Evolutionary conservation across 2,888 invertebrate species (phyloP).

Genomic region (Drosophila merina): DNA sequence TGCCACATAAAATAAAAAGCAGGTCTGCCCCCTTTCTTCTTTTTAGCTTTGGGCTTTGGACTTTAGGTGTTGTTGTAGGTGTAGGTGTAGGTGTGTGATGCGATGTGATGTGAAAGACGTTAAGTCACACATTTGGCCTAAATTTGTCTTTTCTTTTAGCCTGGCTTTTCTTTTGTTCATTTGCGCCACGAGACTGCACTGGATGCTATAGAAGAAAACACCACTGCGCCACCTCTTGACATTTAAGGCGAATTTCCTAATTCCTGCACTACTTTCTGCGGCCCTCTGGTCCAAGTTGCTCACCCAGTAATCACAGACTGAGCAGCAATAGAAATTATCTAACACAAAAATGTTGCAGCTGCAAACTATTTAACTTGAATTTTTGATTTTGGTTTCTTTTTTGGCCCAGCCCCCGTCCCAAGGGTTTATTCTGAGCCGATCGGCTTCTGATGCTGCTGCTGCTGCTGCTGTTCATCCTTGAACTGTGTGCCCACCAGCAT

Average conservation of each 20-base stretch:
- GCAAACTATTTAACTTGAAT: constrained; percentile 1
- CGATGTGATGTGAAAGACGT: constrained; percentile 72
- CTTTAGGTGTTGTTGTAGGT: constrained; percentile 11
- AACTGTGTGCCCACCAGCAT: constrained; percentile 47
- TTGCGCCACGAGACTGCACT: constrained; percentile 68
- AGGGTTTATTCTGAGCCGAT: constrained; percentile 53
- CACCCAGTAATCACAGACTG: constrained; percentile 29
- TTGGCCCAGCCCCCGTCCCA: constrained; percentile 39
- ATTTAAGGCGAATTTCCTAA: constrained; percentile 74
- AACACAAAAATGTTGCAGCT: constrained; percentile 49
- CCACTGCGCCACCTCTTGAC: constrained; percentile 75
- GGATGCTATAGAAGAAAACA: constrained; percentile 36
- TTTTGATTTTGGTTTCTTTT: constrained; percentile 1
- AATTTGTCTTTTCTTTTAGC: constrained; percentile 71
- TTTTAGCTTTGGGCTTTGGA: constrained; percentile 6
- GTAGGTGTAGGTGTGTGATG: constrained; percentile 33
- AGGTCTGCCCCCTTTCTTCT: constrained; percentile 50
- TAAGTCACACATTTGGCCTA: constrained; percentile 79
- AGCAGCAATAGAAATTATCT: constrained; percentile 64
- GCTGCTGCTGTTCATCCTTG: constrained; percentile 57
- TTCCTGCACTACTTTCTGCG: constrained; percentile 71
- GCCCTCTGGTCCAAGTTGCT: constrained; percentile 28
- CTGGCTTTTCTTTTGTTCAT: constrained; percentile 72
- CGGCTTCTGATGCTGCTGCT: constrained; percentile 28
- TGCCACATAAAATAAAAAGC: constrained; percentile 65